phyloP scores from a whole-genome alignment of 2,797 vertebrate species.

The Ibycter americanus region DNA sequence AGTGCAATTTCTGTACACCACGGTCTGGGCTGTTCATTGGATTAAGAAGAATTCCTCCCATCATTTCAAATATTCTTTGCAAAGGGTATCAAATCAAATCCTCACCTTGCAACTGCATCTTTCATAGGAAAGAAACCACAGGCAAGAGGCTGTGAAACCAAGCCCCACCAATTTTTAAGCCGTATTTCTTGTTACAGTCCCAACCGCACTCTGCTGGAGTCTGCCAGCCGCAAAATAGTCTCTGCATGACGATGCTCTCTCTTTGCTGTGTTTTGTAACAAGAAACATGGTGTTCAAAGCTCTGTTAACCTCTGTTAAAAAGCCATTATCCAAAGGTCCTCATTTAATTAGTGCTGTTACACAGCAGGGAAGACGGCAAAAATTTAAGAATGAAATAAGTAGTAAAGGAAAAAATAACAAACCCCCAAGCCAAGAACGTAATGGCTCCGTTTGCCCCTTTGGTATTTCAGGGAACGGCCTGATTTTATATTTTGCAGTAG shows the following conservation, averaged over 20 bases:
- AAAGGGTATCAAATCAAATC: background rate
- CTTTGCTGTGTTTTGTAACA: background rate
- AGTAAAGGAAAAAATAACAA: background rate
- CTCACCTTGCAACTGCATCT: background rate
- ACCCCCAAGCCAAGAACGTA: background rate
- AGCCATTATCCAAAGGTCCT: background rate
- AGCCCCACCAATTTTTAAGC: background rate
- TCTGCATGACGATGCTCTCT: background rate
- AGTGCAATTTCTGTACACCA: accelerated
- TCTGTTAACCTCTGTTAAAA: background rate
- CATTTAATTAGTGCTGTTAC: background rate
- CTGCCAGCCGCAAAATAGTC: background rate
- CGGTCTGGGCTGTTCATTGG: accelerated
- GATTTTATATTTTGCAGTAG: conserved; percentile 26
- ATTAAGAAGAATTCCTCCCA: background rate
- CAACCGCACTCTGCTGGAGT: background rate
- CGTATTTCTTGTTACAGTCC: background rate
- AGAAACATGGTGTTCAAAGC: background rate
- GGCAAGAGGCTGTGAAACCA: background rate
- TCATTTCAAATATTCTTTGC: background rate
- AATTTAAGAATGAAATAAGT: background rate
- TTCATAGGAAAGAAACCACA: background rate
- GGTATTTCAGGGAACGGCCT: background rate
- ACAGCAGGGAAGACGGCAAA: background rate
- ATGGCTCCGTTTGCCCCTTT: background rate